Evolutionary conservation across 2,113 vertebrate genomes (phyloP).

Genomic region (Epinephelus fuscoguttatus): DNA sequence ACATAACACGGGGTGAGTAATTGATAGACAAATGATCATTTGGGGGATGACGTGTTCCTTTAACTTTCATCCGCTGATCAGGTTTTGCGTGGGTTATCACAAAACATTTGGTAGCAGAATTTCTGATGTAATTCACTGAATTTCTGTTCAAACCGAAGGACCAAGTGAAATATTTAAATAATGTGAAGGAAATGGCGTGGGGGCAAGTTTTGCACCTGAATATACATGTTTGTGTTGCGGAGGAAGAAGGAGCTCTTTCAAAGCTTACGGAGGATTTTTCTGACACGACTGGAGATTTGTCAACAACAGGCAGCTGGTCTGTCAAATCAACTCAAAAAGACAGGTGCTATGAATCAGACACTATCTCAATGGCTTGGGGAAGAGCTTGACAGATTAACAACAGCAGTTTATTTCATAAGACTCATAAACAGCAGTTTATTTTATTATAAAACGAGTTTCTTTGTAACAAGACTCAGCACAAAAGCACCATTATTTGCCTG

Average conservation of each 20-base stretch:
- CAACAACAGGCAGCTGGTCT: slow-evolving; percentile 63
- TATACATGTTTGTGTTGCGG: slow-evolving; percentile 34
- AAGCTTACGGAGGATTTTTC: slow-evolving; percentile 57
- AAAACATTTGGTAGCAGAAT: neutral
- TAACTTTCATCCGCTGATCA: too few species aligned
- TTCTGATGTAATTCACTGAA: neutral
- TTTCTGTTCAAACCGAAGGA: neutral
- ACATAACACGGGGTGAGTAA: too few species aligned
- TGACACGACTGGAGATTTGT: slow-evolving; percentile 25
- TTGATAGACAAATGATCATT: too few species aligned
- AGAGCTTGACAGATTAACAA: slow-evolving; percentile 55
- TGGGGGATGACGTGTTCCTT: too few species aligned
- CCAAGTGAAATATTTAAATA: slow-evolving; percentile 4
- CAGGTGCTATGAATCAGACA: slow-evolving; percentile 59
- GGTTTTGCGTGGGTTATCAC: too few species aligned
- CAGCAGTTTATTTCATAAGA: slow-evolving; percentile 42
- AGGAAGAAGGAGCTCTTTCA: slow-evolving; percentile 29
- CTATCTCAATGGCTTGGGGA: slow-evolving; percentile 28
- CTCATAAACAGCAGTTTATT: slow-evolving; percentile 33
- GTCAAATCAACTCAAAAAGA: slow-evolving; percentile 48
- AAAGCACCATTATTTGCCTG: neutral
- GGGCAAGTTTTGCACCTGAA: slow-evolving; percentile 12
- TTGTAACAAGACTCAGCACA: slow-evolving; percentile 1
- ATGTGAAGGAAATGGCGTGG: slow-evolving; percentile 8
- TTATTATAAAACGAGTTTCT: slow-evolving; percentile 7